A percentile compares a stretch with the other conserved stretches of the same genome.
phyloP scores from a whole-genome alignment of 37 sponge, comb jelly and placozoan species.

The Hexactinellida sp. region DNA sequence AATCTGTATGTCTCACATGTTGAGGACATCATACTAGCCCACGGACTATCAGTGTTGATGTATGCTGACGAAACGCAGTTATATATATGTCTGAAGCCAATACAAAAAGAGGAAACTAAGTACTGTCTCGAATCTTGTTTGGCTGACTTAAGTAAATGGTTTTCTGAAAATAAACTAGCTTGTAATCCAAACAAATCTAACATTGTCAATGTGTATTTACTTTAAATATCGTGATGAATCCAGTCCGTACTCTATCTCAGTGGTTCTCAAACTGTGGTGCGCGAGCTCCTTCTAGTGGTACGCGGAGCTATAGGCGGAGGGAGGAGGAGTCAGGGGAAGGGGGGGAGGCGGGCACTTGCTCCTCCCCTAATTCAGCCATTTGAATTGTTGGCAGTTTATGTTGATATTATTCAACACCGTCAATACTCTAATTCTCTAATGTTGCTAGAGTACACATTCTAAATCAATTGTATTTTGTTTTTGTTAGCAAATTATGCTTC shows the following conservation, averaged over 20 bases:
- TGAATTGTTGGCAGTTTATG: no score
- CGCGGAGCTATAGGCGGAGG: no score
- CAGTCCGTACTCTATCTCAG: not conserved
- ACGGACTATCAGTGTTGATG: not conserved
- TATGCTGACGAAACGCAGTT: not conserved
- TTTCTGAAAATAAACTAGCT: not conserved
- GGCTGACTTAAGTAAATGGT: not conserved
- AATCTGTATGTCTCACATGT: not conserved
- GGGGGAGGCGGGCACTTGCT: no score
- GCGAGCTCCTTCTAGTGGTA: no score
- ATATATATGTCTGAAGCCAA: not conserved
- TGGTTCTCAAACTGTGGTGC: no score
- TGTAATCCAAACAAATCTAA: not conserved
- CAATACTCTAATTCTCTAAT: no score
- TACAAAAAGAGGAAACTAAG: not conserved
- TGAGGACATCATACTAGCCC: conserved; percentile 1
- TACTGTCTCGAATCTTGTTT: not conserved
- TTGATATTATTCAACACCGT: no score
- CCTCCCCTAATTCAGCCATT: no score
- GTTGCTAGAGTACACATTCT: no score
- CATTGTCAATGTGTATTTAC: not conserved
- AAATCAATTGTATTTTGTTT: no score
- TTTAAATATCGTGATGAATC: not conserved
- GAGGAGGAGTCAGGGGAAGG: no score
- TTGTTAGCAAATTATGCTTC: no score